Evolutionary conservation across 2,113 vertebrate species (phyloP).

Genomic region (Entomyzon cyanotis): DNA sequence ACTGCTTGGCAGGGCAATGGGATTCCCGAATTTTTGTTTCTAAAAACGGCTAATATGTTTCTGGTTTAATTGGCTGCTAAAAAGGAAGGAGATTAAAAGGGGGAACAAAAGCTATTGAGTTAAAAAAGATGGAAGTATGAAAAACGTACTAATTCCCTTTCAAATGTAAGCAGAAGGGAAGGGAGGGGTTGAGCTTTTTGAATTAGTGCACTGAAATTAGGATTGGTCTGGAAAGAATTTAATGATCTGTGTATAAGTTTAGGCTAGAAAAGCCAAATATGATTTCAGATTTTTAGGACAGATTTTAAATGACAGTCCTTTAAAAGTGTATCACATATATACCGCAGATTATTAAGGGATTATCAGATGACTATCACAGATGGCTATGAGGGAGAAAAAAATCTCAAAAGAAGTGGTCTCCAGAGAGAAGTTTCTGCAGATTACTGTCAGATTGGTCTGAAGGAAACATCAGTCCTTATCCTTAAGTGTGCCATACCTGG

Average conservation of each 20-base stretch:
- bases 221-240: neutral
- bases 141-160: neutral
- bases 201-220: neutral
- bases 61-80: neutral
- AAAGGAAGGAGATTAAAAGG: neutral
- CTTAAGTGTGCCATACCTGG: neutral
- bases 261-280: neutral
- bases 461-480: neutral
- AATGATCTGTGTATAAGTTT: neutral
- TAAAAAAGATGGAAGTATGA: neutral
- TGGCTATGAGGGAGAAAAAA: slow-evolving; percentile 38
- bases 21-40: neutral
- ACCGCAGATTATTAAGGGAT: neutral
- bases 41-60: neutral
- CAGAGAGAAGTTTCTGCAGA: slow-evolving; percentile 8
- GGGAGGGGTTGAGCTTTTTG: neutral
- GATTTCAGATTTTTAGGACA: slow-evolving; percentile 1
- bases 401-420: slow-evolving; percentile 18
- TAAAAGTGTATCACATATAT: neutral
- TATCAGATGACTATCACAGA: slow-evolving; percentile 6
- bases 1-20: neutral
- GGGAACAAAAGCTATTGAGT: neutral
- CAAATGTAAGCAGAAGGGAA: neutral
- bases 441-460: slow-evolving; percentile 19
- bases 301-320: neutral